Conservation (phyloP, 2,797 vertebrate species). For the Myotis vivesi region DNA sequence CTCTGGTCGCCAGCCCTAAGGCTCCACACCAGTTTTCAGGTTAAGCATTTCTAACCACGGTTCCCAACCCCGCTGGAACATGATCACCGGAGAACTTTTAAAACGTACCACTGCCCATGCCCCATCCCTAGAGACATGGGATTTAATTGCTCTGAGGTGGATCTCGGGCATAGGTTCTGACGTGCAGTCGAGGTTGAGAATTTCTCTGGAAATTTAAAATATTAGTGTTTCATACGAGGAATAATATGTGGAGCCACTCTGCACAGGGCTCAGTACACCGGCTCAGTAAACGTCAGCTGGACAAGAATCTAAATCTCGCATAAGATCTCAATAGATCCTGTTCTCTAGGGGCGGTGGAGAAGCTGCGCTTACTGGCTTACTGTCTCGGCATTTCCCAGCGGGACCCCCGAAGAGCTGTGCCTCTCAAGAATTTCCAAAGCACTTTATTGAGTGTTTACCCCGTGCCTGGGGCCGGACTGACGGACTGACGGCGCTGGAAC, state of each 20-base stretch:
- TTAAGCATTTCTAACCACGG: background rate
- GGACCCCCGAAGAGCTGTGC: background rate
- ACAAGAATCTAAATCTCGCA: background rate
- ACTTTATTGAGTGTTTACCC: slow-evolving; percentile 60
- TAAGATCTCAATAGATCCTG: background rate
- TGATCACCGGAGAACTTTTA: background rate
- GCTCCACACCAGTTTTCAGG: background rate
- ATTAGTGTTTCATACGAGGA: background rate
- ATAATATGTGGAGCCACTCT: background rate
- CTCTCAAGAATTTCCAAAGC: slow-evolving; percentile 5
- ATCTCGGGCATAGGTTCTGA: background rate
- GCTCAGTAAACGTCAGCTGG: background rate
- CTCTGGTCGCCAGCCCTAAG: background rate
- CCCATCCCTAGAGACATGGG: background rate
- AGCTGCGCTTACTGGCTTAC: background rate
- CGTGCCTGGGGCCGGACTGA: rapidly evolving
- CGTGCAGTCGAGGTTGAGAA: background rate
- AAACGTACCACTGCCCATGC: background rate
- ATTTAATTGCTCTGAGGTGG: background rate
- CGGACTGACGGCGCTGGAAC: background rate
- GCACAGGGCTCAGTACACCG: background rate
- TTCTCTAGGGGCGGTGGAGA: background rate
- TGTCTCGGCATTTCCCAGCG: background rate
- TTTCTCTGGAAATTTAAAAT: background rate
- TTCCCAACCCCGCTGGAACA: background rate